Conservation (phyloP, 2,113 vertebrate species). For the Meleagris gallopavo region DNA sequence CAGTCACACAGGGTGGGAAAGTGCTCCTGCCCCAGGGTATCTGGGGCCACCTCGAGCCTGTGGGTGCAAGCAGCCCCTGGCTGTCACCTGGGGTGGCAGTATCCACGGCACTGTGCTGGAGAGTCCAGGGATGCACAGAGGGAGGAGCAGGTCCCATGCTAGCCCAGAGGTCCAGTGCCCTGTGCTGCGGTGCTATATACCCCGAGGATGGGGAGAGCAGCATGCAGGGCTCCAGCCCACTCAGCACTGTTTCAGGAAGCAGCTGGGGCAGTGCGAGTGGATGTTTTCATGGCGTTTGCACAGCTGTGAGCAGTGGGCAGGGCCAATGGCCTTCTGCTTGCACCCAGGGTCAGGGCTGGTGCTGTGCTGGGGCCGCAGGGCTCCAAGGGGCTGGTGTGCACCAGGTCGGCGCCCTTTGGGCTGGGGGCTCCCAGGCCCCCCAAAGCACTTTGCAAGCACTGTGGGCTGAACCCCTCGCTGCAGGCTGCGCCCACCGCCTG, state of each 20-base stretch:
- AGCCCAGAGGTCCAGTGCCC: background rate
- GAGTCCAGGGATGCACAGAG: background rate
- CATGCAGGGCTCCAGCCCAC: background rate
- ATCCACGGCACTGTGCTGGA: no score
- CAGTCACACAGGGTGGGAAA: slow-evolving; percentile 11
- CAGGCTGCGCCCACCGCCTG: background rate
- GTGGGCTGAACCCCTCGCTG: background rate
- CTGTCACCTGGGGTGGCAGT: background rate
- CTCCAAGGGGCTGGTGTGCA: background rate
- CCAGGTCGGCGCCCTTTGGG: background rate
- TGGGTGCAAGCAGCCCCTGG: background rate
- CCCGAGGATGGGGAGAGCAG: background rate
- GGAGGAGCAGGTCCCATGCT: background rate
- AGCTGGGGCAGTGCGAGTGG: background rate
- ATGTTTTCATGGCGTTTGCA: background rate
- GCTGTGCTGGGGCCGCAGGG: background rate
- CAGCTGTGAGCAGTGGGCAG: background rate
- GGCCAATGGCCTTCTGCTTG: background rate
- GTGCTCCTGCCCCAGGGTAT: background rate
- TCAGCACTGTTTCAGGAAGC: background rate
- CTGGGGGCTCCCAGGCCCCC: background rate
- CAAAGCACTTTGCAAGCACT: background rate
- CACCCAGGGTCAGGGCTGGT: background rate
- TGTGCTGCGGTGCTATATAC: background rate
- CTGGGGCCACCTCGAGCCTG: background rate